Base-by-base conservation (phyloP, 2,888 invertebrate species). In the Chymomyza procnemis region DNA sequence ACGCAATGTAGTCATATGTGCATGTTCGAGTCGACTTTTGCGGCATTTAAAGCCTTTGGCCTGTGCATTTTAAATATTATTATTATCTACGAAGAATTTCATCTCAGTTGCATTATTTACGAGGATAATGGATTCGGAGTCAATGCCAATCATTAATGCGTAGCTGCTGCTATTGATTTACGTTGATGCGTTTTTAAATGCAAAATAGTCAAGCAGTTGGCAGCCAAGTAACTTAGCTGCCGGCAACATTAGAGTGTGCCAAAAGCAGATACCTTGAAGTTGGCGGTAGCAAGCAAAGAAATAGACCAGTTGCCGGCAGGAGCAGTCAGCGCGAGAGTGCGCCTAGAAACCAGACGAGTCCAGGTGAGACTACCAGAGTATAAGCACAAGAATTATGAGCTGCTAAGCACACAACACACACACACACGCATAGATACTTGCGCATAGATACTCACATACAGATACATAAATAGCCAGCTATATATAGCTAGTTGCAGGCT, bases 181-280 rank as follows among this genome's bases (percentile, higher is more conserved):
- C 72, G 79, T 67, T 79, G 77, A 79, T 79, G 78, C 78, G 79
- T 77, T 78, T 78, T 78, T 78, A 79, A 78, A 77, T 76, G 79
- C 71, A 66, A 50, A n/a, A 22, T 66, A 22, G 59, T 19, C 30
- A 12, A 18, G 19, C 9, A 4, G 55, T 5, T 8, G 16, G 26
- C 8, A 14, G 19, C 9, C 0, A 18, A 48, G 16, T n/a, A n/a
- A 8, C 52, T 9, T 12, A 52, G 6, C 19, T 52, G 52, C 8
- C 19, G 12, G 52, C 12, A 18, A 21, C 26, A 26, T 3, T 26
- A 26, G 26, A 26, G 26, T 2, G 26, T 3, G 26, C 26, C 26
- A n/a, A n/a, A n/a, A n/a, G n/a, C n/a, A n/a, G n/a, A n/a, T n/a
- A n/a, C n/a, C n/a, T n/a, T n/a, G n/a, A n/a, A n/a, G n/a, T n/a